Conservation (phyloP, 2,113 vertebrate genomes). For the Dromaius novaehollandiae region DNA sequence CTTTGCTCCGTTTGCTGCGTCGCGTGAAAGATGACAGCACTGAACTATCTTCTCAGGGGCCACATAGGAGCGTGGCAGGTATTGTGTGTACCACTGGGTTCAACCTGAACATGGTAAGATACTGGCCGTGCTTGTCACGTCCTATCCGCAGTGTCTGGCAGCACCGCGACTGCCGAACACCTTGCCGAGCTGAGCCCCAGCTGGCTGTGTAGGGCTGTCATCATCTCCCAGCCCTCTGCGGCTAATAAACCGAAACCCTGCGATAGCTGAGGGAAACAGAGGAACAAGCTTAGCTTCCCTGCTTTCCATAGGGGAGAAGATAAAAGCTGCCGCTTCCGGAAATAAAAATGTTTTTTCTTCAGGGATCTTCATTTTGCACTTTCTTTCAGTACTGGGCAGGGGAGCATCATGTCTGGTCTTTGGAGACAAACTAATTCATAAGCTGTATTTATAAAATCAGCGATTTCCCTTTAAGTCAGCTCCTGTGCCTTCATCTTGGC, state of each 20-base stretch:
- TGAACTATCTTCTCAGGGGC: not conserved
- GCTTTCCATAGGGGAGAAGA: not conserved
- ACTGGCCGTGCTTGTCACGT: not conserved
- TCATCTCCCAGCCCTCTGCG: not conserved
- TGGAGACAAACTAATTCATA: not conserved
- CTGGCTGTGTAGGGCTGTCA: rapidly evolving
- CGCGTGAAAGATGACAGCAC: not conserved
- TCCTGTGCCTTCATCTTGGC: not conserved
- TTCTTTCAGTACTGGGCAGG: not conserved
- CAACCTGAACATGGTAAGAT: not conserved
- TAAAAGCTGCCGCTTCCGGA: not conserved
- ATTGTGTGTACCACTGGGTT: not conserved
- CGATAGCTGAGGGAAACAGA: not conserved
- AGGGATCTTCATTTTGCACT: not conserved
- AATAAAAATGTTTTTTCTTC: not conserved
- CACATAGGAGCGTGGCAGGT: rapidly evolving
- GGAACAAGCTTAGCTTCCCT: not conserved
- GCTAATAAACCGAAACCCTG: not conserved
- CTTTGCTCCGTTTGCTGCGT: rapidly evolving
- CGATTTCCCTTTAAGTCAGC: not conserved
- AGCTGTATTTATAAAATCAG: not conserved
- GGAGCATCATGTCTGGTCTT: not conserved
- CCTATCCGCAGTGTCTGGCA: not conserved
- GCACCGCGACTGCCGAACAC: rapidly evolving
- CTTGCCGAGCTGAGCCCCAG: not conserved